phyloP scores from a whole-genome alignment of 2,797 vertebrate genomes.

The Megaceryle alcyon region DNA sequence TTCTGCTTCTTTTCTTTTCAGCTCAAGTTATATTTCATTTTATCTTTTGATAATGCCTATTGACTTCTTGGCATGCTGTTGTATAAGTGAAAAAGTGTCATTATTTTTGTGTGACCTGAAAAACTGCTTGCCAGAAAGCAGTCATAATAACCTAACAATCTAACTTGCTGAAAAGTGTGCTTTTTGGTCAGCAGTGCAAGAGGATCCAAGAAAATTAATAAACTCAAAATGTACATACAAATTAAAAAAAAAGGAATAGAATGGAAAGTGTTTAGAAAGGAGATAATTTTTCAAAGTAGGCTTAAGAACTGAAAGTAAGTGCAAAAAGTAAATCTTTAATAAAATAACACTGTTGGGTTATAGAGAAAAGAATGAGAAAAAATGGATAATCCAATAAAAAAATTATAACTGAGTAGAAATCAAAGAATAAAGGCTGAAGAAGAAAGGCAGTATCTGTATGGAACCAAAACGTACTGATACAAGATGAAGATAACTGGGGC shows the following conservation, averaged over 20 bases:
- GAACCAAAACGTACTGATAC: not conserved
- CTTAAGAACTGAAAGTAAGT: not conserved
- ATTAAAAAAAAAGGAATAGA: not conserved
- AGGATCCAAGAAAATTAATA: not conserved
- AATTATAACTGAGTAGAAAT: not conserved
- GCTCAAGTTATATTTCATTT: not conserved
- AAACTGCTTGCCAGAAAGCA: not conserved
- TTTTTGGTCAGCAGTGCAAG: not conserved
- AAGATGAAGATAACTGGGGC: not conserved
- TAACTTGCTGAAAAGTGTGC: not conserved
- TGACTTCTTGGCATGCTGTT: not conserved
- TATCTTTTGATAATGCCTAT: not conserved
- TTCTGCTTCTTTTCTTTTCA: not conserved
- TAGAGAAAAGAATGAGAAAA: not conserved
- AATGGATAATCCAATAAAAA: not conserved
- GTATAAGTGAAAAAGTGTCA: not conserved
- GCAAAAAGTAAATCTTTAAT: not conserved
- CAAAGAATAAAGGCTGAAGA: not conserved
- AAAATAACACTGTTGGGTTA: fast-evolving
- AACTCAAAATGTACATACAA: not conserved
- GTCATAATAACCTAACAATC: not conserved
- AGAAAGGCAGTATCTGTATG: not conserved
- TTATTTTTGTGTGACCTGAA: not conserved
- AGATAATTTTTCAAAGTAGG: not conserved
- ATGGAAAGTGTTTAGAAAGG: not conserved